Base-by-base conservation (phyloP, 1,140 invertebrate species). In the Eulimnadia texana region DNA sequence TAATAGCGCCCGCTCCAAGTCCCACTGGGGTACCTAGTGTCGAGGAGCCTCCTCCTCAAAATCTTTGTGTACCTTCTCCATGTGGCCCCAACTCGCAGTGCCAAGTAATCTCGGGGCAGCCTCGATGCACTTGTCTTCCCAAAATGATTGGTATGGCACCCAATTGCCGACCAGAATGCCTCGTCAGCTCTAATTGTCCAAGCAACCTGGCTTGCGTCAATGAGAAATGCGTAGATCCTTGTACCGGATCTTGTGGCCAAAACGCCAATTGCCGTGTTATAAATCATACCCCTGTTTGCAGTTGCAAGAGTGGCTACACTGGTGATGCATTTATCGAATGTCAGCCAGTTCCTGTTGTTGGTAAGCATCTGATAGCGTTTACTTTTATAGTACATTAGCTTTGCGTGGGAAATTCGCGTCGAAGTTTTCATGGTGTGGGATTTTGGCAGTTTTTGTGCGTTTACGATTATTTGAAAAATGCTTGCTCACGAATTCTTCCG, bases 81-180 rank as follows among this genome's bases (percentile, higher is more conserved):
- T 89, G 86, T 67, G 86, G 86, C 60, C 83, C 84, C 3, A 85
- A 88, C 68, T 84, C 85, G 3, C 81, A 86, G 67, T 89, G 86
- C 65, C 79, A 84, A 29, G 84, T 86, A 67, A 80, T 80, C 65
- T 84, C 84, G 64, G 80, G 81, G 29, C 84, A 83, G 55, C 85
- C 84, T 11, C 84, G 85, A n/a, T 89, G 86, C 68, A 78, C 79
- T 33, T 71, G 27, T 69, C 80, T 19, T 80, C 84, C 67, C 84
- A 83, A 67, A 29, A 61, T 76, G 75, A 23, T 86, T 67, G 60
- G 60, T 19, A 24, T 33, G 0, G 60, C 60, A 52, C 49, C 51
- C 0, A 77, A 80, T 64, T 85, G 84, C 70, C 74, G 85, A 63
- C 88, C 88, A 16, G 87, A 91, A 72, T 92, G 88, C 71, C 82